Evolutionary conservation across 2,888 invertebrate species (phyloP).

Genomic region (Entomobrya multifasciata): DNA sequence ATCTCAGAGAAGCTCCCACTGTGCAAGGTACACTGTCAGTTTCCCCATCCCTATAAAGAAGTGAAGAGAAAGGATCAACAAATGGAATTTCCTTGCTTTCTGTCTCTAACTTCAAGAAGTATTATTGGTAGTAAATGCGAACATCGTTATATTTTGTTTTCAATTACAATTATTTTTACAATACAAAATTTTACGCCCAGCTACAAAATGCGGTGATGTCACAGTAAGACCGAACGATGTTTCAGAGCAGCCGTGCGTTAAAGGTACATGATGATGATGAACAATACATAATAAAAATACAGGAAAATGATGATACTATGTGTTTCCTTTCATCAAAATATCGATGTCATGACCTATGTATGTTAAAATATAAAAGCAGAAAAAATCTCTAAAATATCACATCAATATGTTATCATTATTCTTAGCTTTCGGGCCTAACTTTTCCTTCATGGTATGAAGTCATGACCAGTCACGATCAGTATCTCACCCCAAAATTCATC

Average conservation of each 20-base stretch:
- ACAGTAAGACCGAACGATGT: background rate
- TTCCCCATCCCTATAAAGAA: conserved; percentile 5
- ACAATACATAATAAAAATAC: background rate
- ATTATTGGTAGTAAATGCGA: background rate
- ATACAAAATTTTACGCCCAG: conserved; percentile 25
- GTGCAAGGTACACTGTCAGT: conserved; percentile 34
- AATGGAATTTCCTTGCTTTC: background rate
- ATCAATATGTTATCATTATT: too few species aligned
- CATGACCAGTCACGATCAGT: conserved; percentile 42
- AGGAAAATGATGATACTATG: background rate
- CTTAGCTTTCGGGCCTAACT: background rate
- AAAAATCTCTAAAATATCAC: too few species aligned
- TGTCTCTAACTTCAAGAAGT: background rate
- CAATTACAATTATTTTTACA: conserved; percentile 25
- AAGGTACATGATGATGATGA: background rate
- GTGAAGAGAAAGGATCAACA: conserved; percentile 25
- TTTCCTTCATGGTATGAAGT: conserved; percentile 27
- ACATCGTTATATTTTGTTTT: background rate
- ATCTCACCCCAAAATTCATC: conserved; percentile 44
- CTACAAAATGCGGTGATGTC: conserved; percentile 19
- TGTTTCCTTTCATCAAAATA: conserved; percentile 18
- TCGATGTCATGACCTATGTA: conserved; percentile 60
- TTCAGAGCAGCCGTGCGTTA: conserved; percentile 41
- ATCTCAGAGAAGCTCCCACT: conserved; percentile 39
- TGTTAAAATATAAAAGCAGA: too few species aligned